Base-by-base conservation (phyloP, 2,888 invertebrate species). In the Lepidocyrtinus sp. region DNA sequence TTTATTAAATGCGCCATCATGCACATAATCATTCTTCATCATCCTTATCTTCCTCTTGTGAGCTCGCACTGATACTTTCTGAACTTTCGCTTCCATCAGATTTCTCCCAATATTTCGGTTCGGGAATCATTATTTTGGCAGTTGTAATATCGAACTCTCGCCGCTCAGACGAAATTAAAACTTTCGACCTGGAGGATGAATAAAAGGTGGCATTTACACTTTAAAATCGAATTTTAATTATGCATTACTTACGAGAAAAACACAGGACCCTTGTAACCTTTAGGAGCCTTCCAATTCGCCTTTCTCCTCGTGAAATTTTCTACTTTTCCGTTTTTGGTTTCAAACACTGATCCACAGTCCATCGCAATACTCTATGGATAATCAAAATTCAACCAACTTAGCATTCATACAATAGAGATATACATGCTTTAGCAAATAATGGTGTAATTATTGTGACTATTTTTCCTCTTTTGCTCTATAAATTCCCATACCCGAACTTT, bases 311-410 rank as follows among this genome's bases (percentile, higher is more conserved):
- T 78, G 26, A 46, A 59, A n/a, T 75, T 81, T 9, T 15, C 2
- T n/a, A 69, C 1, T 2, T 1, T 19, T 0, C 73, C 81, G 24
- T 70, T 46, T 17, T 68, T 46, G 24, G 69, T 63, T 0, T 50
- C 69, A n/a, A 75, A 46, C 15, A 70, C 71, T 2, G 69, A 22
- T 61, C 77, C 77, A 45, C 82, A 82, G 22, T 78, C 70, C 63
- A 78, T 74, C 24, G 46, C 55, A 3, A 82, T 67, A 2, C 67
- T 69, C 82, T 82, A 22, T 12, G 65, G n/a, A n/a, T n/a, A n/a
- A n/a, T n/a, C n/a, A n/a, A n/a, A n/a, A n/a, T n/a, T n/a, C n/a
- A n/a, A n/a, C n/a, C n/a, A n/a, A n/a, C n/a, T n/a, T n/a, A n/a
- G n/a, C n/a, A n/a, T n/a, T n/a, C n/a, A n/a, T n/a, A n/a, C n/a